A percentile compares a stretch with the other conserved stretches of the same genome.
phyloP scores from a whole-genome alignment of 2,113 vertebrate genomes.

The Crotalus helleri region DNA sequence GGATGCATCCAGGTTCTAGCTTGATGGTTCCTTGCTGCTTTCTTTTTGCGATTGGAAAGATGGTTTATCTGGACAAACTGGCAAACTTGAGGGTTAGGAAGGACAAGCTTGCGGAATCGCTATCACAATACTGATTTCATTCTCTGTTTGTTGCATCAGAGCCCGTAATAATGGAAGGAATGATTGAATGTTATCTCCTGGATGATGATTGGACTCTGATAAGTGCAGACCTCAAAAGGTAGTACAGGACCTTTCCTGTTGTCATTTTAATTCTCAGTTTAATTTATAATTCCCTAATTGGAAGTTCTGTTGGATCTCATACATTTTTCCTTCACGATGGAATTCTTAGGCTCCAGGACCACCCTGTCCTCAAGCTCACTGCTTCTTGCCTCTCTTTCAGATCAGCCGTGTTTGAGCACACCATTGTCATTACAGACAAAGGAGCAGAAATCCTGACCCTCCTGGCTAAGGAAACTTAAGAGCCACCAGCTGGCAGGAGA shows the following conservation, averaged over 20 bases:
- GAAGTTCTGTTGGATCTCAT: neutral
- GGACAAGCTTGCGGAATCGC: neutral
- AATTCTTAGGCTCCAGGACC: neutral
- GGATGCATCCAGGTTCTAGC: constrained; percentile 61
- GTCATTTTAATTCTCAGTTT: neutral
- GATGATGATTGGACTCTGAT: constrained; percentile 90
- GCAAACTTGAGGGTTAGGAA: too few species aligned
- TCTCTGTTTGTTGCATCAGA: constrained; percentile 73
- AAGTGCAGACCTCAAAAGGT: constrained; percentile 89
- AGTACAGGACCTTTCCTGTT: constrained; percentile 26
- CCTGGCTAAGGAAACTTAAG: constrained; percentile 72
- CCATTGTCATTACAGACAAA: constrained; percentile 82
- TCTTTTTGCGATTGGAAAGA: constrained; percentile 34
- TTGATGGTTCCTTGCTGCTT: constrained; percentile 33
- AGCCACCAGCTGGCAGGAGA: neutral
- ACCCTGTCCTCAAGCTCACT: constrained; percentile 15
- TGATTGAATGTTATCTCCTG: constrained; percentile 82
- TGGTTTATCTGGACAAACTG: neutral
- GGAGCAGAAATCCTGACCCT: constrained; percentile 88
- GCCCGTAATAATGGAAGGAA: constrained; percentile 92
- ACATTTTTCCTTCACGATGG: neutral
- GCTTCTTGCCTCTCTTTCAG: constrained; percentile 70
- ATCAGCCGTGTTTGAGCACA: constrained; percentile 92
- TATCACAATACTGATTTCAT: neutral
- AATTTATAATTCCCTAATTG: neutral